These are phyloP conservation scores for Muntiacus reevesi DNA, from an alignment of 2,113 vertebrate species.

Conservation along the genomic window DNA sequence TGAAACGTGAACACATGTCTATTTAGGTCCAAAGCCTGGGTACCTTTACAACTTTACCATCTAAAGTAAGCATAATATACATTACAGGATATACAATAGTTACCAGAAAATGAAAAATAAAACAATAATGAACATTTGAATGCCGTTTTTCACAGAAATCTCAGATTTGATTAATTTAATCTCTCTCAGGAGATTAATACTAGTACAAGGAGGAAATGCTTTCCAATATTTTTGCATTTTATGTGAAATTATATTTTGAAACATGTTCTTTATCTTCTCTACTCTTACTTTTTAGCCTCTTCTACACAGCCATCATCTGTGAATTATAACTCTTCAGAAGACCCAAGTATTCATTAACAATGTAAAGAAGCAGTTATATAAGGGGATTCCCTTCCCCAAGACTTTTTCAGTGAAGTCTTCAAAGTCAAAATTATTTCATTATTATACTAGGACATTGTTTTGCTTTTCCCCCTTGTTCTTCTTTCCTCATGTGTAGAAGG, in stretches of 20 bases:
- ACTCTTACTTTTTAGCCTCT: background rate
- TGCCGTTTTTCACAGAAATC: slow-evolving; percentile 20
- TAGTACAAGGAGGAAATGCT: background rate
- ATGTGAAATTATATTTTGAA: background rate
- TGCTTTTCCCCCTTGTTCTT: background rate
- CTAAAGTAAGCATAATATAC: background rate
- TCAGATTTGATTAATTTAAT: slow-evolving; percentile 21
- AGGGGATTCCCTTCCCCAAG: background rate
- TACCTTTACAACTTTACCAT: background rate
- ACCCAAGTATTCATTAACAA: background rate
- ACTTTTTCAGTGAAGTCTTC: background rate
- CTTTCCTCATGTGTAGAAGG: background rate
- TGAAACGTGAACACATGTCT: background rate
- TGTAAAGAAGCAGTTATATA: background rate
- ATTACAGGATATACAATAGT: background rate
- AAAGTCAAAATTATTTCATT: background rate
- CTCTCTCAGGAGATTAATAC: background rate
- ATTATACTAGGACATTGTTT: background rate
- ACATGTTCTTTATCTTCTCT: background rate
- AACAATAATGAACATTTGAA: background rate
- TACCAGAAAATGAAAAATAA: background rate
- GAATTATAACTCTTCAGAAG: background rate
- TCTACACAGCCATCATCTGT: background rate
- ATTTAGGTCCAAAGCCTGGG: background rate
- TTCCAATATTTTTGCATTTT: background rate